phyloP scores from a whole-genome alignment of 1,140 invertebrate genomes.

The Anoplolepis gracilipes region DNA sequence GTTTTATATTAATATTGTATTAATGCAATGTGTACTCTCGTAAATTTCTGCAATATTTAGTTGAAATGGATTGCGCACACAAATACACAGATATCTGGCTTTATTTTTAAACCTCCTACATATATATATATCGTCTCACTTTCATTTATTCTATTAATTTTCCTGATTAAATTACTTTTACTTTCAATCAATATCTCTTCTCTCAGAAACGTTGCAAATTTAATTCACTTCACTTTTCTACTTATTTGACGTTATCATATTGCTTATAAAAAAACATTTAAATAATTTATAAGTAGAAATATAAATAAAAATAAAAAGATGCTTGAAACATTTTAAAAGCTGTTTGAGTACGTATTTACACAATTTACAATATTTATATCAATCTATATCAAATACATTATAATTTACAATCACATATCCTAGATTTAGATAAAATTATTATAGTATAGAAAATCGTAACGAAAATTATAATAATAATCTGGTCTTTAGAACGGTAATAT shows the following conservation, averaged over 20 bases:
- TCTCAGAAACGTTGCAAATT: not conserved
- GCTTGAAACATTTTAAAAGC: not conserved
- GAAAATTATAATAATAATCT: conserved; percentile 17
- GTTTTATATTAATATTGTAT: conserved; percentile 13
- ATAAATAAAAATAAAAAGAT: too few species aligned
- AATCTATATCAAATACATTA: not conserved
- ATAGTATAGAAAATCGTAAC: conserved; percentile 9
- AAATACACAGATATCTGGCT: not conserved
- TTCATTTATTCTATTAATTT: not conserved
- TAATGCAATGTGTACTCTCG: conserved; percentile 11
- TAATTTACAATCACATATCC: conserved; percentile 7
- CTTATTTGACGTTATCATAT: not conserved
- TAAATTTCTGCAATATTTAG: conserved; percentile 16
- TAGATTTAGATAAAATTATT: conserved; percentile 21
- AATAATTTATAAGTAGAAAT: not conserved
- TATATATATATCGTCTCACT: not conserved
- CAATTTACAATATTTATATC: not conserved
- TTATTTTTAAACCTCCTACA: conserved; percentile 4
- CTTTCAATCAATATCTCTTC: not conserved
- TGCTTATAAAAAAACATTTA: not conserved
- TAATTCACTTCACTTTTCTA: not conserved
- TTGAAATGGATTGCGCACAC: not conserved
- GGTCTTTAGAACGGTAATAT: conserved; percentile 23
- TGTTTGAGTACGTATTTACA: not conserved
- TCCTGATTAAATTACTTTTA: not conserved